Evolutionary conservation across 2,113 vertebrate species (phyloP).

Genomic region (Ascaphus truei): DNA sequence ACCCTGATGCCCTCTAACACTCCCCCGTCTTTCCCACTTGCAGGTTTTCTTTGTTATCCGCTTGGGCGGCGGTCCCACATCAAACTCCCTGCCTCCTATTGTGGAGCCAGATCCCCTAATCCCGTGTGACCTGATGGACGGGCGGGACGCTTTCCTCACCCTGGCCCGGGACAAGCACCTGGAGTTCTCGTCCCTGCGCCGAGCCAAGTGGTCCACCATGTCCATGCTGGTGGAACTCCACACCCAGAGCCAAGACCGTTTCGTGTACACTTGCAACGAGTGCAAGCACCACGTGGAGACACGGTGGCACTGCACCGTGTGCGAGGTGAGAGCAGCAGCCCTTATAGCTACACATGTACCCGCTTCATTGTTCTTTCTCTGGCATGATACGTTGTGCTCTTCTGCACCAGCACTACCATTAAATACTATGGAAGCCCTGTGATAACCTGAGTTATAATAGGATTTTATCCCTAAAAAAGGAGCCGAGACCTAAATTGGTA

Average conservation of each 20-base stretch:
- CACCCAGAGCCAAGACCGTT: conserved; percentile 96
- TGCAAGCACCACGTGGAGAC: conserved; percentile 97
- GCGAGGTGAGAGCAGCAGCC: conserved; percentile 83
- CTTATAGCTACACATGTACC: too few relatives aligned
- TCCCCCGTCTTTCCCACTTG: too few relatives aligned
- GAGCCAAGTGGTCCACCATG: conserved; percentile 95
- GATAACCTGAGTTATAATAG: too few relatives aligned
- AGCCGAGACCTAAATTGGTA: too few relatives aligned
- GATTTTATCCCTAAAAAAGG: too few relatives aligned
- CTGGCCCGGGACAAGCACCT: conserved; percentile 93
- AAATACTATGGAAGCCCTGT: too few relatives aligned
- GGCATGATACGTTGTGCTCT: too few relatives aligned
- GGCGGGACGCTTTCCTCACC: conserved; percentile 95
- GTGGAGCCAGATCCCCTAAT: conserved; percentile 85
- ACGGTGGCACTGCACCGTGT: conserved; percentile 94
- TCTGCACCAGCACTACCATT: too few relatives aligned
- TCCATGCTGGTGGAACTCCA: conserved; percentile 97
- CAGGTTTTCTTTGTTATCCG: conserved; percentile 98
- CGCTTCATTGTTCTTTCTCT: too few relatives aligned
- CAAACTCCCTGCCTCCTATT: conserved; percentile 91
- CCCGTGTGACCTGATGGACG: conserved; percentile 95
- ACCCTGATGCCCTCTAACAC: too few relatives aligned
- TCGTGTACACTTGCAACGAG: conserved; percentile 96
- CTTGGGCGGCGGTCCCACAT: conserved; percentile 85
- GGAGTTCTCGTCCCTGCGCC: conserved; percentile 90